Conservation (phyloP, 2,888 invertebrate genomes). For the Cerastis leucographa region DNA sequence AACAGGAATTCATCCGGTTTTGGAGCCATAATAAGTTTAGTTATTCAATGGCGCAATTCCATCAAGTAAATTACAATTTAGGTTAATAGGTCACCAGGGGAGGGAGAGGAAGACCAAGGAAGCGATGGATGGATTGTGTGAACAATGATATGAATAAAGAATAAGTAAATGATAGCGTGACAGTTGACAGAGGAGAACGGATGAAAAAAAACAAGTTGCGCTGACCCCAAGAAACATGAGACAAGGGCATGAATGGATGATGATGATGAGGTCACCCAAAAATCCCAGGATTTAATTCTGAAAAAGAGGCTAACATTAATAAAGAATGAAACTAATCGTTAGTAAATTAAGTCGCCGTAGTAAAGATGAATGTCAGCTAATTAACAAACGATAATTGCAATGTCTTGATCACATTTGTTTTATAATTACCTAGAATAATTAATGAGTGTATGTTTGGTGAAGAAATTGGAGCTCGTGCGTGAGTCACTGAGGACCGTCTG, state of each 20-base stretch:
- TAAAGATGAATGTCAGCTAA: constrained; percentile 36
- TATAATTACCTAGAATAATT: constrained; percentile 61
- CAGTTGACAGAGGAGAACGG: no score
- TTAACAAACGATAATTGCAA: constrained; percentile 32
- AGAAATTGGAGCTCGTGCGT: constrained; percentile 67
- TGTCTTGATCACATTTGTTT: constrained; percentile 49
- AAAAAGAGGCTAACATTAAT: neutral
- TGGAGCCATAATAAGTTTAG: neutral
- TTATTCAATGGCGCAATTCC: neutral
- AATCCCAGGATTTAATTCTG: neutral
- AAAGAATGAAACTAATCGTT: constrained; percentile 7
- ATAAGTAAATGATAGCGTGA: no score
- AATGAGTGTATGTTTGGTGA: constrained; percentile 64
- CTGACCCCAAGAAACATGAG: no score
- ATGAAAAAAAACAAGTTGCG: no score
- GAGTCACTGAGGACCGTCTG: constrained; percentile 58
- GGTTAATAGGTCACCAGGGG: neutral
- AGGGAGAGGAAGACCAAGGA: no score
- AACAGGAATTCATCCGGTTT: neutral
- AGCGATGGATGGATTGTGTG: no score
- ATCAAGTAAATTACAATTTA: neutral
- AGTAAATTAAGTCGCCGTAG: constrained; percentile 37
- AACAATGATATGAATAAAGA: no score
- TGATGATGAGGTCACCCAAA: neutral
- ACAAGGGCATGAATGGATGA: no score